Base-by-base conservation (phyloP, 2,888 invertebrate species). In the Orthosia gothica region DNA sequence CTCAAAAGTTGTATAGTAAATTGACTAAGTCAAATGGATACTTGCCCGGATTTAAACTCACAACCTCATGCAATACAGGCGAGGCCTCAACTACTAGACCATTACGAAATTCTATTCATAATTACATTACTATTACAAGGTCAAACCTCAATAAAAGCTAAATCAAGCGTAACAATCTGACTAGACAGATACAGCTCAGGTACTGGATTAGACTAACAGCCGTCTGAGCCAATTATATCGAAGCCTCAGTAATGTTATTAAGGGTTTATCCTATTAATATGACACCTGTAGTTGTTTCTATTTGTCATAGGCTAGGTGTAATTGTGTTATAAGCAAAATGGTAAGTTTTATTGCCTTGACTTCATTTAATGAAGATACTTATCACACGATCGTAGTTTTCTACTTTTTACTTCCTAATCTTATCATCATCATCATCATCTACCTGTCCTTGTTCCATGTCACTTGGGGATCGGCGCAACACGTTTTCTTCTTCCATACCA, bases 171-270 rank as follows among this genome's bases (percentile, higher is more conserved):
- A 11, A 1, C 5, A 20, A 47, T 54, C 47, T 18, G 12, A 13
- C 40, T 57, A 57, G 16, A 49, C 11, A 20, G 32, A 50, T 18
- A 32, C 11, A 40, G n/a, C 12, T 52, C 23, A 66, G 32, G 7
- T 16, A 15, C 47, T 15, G 15, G 12, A 59, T 59, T 52, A 54
- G 20, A 23, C 52, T 47, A 13, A 61, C 59, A 67, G 40, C 23
- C 5, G 11, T 32, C 26, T 47, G 26, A 77, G 18, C 59, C 59
- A 61, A 76, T 66, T 75, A 77, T n/a, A 59, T 40, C 15, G 59
- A 77, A 74, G 54, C 58, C 74, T 1, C 45, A 54, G 45, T 64
- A 80, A 64, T 26, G 18, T 23, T 20, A 67, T 67, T 73, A 80
- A 45, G 15, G 49, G 54, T 26, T 73, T 45, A 67, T 68, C 49